Conservation (phyloP, 2,113 vertebrate species). For the Butorides virescens region DNA sequence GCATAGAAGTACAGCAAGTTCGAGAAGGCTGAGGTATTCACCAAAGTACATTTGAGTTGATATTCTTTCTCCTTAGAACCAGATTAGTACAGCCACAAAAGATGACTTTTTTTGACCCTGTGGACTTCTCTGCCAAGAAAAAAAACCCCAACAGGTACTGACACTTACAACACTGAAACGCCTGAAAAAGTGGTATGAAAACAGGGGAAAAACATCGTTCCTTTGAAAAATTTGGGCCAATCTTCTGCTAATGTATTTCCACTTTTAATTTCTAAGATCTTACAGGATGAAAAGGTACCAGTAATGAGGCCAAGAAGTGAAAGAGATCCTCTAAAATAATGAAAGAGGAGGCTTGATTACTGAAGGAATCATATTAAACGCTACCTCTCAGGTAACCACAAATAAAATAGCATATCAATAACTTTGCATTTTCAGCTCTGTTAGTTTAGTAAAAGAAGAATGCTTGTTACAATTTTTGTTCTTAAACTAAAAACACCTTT, state of each 20-base stretch:
- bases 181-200: neutral
- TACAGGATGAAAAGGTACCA: neutral
- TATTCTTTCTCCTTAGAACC: neutral
- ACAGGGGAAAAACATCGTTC: neutral
- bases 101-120: neutral
- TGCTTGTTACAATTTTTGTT: neutral
- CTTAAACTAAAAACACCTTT: neutral
- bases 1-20: neutral
- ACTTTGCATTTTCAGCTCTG: neutral
- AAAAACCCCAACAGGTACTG: neutral
- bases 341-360: neutral
- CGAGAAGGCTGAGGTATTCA: neutral
- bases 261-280: neutral
- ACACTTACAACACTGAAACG: neutral
- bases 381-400: neutral
- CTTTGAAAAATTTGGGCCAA: neutral
- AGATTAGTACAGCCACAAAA: neutral
- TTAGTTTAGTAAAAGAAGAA: neutral
- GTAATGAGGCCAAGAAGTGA: neutral
- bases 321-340: neutral
- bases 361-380: neutral
- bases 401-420: neutral
- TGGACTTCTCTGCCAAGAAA: neutral
- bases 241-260: neutral
- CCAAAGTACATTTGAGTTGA: neutral